Percentiles rank a stretch among this genome's conserved stretches.
phyloP scores from a whole-genome alignment of 2,888 invertebrate genomes.

The Netelia melanura region DNA sequence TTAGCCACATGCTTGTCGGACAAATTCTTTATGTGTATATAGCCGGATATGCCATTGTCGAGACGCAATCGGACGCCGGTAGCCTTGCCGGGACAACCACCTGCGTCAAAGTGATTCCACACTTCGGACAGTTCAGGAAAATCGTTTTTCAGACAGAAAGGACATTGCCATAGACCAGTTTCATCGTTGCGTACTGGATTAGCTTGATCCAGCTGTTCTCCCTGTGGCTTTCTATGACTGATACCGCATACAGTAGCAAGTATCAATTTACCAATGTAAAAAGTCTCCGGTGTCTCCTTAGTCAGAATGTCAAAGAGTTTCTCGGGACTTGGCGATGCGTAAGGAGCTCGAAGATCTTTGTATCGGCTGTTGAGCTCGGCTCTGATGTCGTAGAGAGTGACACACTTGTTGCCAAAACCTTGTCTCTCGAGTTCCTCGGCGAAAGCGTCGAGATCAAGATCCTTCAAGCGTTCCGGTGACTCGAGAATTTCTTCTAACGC shows the following conservation, averaged over 20 bases:
- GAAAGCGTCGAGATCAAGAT: constrained; percentile 98
- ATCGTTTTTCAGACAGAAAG: constrained; percentile 97
- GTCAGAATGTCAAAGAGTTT: constrained; percentile 97
- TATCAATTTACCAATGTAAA: constrained; percentile 95
- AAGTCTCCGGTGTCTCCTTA: constrained; percentile 97
- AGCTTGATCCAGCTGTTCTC: constrained; percentile 97
- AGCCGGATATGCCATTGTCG: constrained; percentile 97
- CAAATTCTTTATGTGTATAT: constrained; percentile 96
- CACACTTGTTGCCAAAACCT: constrained; percentile 94
- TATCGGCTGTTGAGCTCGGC: constrained; percentile 97
- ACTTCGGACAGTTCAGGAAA: constrained; percentile 98
- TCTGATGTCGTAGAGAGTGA: constrained; percentile 98
- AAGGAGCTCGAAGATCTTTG: constrained; percentile 94
- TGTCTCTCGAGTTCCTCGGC: constrained; percentile 98
- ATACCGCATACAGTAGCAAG: constrained; percentile 93
- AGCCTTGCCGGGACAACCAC: constrained; percentile 97
- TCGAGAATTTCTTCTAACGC: constrained; percentile 99
- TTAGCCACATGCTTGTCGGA: constrained; percentile 97
- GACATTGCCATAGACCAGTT: constrained; percentile 98
- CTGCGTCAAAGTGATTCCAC: constrained; percentile 99
- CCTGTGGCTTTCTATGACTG: constrained; percentile 94
- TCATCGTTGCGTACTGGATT: constrained; percentile 98
- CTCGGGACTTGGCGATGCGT: constrained; percentile 92
- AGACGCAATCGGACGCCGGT: constrained; percentile 95
- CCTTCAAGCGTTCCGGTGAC: constrained; percentile 96